Evolutionary conservation across 2,888 invertebrate species (phyloP), one percentile per base, ranked within the genome.

Genomic region (Drosophila atripex): DNA sequence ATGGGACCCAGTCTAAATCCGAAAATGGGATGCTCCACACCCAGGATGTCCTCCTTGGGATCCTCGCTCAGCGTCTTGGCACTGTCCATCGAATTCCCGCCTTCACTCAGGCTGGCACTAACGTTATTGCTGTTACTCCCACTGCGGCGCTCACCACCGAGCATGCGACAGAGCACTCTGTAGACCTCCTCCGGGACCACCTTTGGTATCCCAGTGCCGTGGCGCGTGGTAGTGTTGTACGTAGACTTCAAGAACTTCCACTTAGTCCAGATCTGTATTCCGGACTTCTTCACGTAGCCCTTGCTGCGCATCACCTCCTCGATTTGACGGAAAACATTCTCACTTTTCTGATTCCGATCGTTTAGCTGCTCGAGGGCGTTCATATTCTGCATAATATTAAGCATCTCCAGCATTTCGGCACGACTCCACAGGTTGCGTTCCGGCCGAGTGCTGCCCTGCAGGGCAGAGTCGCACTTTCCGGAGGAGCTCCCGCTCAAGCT

Each of bases 241-340:
- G 91, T 91, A 7, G 92, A 91, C 75, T 91, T 91, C 7, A 91
- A 80, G 71, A 91, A 91, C 74, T 91, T 91, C 91, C 91, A 91
- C 46, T 91, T 91, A 6, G 91, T 91, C 91, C 91, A 91, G 63
- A 91, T 91, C 71, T 91, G 91, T 11, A 89, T 82, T 66, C 88
- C 88, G 5, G 91, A 89, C 66, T 91, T 91, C 60, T 91, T 91
- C 11, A 83, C 79, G 59, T 80, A 89, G 9, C 92, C 92, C 54
- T 89, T 88, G 46, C 78, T 75, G 35, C 86, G 79, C 91, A 91
- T 91, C 38, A 88, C 73, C 18, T 83, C 77, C 46, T 91, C 92
- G 46, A 91, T 88, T 39, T 87, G 88, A 0, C 88, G 89, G 45
- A 91, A 91, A 3, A 91, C 90, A 21, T 86, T 79, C 63, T 91